phyloP scores from a whole-genome alignment of 2,113 vertebrate genomes.

The Myotis lucifugus region DNA sequence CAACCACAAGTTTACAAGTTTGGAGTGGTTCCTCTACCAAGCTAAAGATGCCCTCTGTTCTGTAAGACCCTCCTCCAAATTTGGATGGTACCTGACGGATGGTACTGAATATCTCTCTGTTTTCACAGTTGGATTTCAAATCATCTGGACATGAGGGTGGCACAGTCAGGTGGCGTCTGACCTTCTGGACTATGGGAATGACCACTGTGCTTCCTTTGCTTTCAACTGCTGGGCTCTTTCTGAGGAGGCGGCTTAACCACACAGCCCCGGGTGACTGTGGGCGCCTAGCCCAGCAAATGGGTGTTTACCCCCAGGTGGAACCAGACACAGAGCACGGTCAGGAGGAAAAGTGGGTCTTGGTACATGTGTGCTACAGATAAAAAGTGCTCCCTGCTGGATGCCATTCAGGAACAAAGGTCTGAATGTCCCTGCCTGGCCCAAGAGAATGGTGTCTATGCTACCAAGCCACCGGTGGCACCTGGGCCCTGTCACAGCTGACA shows the following conservation, averaged over 20 bases:
- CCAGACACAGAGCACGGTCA: background rate
- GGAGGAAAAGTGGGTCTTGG: background rate
- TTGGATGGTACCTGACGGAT: too few relatives aligned
- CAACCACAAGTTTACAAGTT: background rate
- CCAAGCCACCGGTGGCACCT: background rate
- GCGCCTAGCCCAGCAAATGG: background rate
- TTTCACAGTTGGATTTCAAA: background rate
- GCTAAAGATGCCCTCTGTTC: background rate
- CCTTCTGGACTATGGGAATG: background rate
- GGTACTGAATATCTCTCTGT: background rate
- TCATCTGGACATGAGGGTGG: background rate
- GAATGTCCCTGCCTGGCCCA: background rate
- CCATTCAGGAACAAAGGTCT: background rate
- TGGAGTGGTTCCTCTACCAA: background rate
- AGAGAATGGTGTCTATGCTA: background rate
- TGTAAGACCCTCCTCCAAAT: background rate
- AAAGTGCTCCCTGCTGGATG: background rate
- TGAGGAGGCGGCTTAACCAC: accelerated
- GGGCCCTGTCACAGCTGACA: constrained; percentile 26
- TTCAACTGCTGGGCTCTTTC: background rate
- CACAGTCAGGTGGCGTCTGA: background rate
- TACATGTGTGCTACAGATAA: background rate
- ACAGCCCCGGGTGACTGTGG: background rate
- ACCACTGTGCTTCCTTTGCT: background rate
- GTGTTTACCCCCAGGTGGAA: background rate